These are phyloP conservation scores for Drosophila greeni DNA, from an alignment of 2,888 invertebrate species.

Conservation along the genomic window DNA sequence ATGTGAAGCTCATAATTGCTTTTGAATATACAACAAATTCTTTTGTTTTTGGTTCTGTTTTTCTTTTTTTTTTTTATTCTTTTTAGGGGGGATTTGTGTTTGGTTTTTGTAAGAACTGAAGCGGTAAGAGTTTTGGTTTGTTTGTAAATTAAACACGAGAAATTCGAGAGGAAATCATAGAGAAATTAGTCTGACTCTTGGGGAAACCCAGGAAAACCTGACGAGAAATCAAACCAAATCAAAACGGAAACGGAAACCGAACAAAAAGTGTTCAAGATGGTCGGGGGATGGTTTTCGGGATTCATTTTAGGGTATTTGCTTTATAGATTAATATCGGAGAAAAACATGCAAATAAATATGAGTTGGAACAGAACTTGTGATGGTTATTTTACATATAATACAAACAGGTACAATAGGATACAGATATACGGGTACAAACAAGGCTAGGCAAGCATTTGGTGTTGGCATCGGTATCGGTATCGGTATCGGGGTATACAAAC, in stretches of 20 bases:
- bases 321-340: constrained; percentile 26
- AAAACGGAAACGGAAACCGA: constrained; percentile 39
- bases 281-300: constrained; percentile 49
- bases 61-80: constrained; percentile 34
- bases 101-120: constrained; percentile 51
- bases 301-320: constrained; percentile 31
- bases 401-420: constrained; percentile 22
- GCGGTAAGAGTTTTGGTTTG: constrained; percentile 39
- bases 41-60: constrained; percentile 38
- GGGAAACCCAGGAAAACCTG: constrained; percentile 39
- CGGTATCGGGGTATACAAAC: constrained; percentile 26
- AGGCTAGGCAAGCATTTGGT: constrained; percentile 37
- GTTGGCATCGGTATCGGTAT: constrained; percentile 6
- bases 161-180: constrained; percentile 48
- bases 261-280: constrained; percentile 51
- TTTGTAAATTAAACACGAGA: constrained; percentile 42
- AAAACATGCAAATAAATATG: constrained; percentile 56
- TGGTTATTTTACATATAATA: constrained; percentile 28
- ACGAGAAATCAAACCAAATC: constrained; percentile 25
- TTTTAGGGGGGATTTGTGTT: constrained; percentile 41
- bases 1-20: constrained; percentile 55
- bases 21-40: constrained; percentile 49
- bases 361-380: constrained; percentile 25
- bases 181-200: constrained; percentile 42
- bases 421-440: constrained; percentile 19